phyloP scores from a whole-genome alignment of 1,140 invertebrate species.

The Lepidurus packardi region DNA sequence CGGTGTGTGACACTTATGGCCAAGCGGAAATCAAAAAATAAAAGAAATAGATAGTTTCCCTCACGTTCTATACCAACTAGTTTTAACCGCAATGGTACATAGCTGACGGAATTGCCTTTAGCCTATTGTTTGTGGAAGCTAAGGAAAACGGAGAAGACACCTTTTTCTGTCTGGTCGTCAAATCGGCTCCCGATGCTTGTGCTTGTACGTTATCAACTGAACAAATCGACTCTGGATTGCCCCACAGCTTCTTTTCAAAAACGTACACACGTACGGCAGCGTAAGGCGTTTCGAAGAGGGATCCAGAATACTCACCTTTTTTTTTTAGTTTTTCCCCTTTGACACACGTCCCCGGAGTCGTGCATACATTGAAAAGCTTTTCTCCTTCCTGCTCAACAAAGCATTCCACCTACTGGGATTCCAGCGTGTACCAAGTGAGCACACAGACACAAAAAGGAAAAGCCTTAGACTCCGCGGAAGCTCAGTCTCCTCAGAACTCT shows the following conservation, averaged over 20 bases:
- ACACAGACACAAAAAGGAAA: neutral
- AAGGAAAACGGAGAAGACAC: neutral
- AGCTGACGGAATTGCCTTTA: no score
- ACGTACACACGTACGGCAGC: no score
- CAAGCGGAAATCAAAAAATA: neutral
- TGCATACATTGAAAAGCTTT: constrained; percentile 13
- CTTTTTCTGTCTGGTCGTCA: neutral
- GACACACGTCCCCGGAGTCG: constrained; percentile 20
- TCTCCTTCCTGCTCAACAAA: constrained; percentile 9
- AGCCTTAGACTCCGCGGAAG: neutral
- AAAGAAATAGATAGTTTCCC: neutral
- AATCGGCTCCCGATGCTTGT: neutral
- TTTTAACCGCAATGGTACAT: no score
- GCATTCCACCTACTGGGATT: neutral
- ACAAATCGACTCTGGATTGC: neutral
- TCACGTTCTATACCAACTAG: neutral
- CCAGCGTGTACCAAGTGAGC: neutral
- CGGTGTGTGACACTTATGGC: neutral
- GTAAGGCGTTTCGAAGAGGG: no score
- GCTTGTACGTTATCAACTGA: neutral
- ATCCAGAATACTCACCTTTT: neutral
- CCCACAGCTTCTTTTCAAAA: no score
- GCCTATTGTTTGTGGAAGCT: no score
- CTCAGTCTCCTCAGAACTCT: no score
- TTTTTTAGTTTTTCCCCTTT: neutral